Base-by-base conservation (phyloP, 2,113 vertebrate genomes). In the Emydura subglobosa region DNA sequence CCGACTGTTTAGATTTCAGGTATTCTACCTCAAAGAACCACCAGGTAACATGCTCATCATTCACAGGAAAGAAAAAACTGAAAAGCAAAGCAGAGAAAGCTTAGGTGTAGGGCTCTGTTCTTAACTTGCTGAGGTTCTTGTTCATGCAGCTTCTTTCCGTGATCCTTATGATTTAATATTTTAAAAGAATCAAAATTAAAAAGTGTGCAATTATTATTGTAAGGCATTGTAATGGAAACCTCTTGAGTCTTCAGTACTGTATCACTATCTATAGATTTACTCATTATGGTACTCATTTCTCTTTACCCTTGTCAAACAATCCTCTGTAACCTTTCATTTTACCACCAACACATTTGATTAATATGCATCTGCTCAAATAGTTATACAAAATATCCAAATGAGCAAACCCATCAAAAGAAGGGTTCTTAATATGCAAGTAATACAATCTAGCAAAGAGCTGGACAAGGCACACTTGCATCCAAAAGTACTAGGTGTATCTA, bases 291-390 rank as follows among this genome's bases (percentile, higher is more conserved):
- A 89, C 47, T 29, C 51, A 44, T 31, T 80, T 90, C 84, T 83
- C 89, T 31, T 14, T 57, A 53, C 22, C 51, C 0, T 0, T 9
- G 59, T 0, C 0, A 0, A 83, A 90, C 44, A 87, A n/a, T 19
- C 4, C 13, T 25, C 42, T 2, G 5, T 10, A 84, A 86, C 4
- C 25, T 50, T 79, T 24, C 6, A 44, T 54, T 90, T 85, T 80
- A 86, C 24, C 13, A 47, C 74, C 25, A 47, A 25, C 42, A 29
- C 24, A 78, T 42, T 13, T 47, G 24, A 78, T 78, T 44, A 78
- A 78, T 47, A 47, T 27, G 4, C 42, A 27, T 14, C 39, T 47
- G 44, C 12, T 27, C 27, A 78, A 78, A 44, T 78, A 21, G 74
- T 78, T 72, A 39, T 10, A 72, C 74, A 78, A 27, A 10, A 21